Evolutionary conservation across 2,888 invertebrate species (phyloP), one percentile per base, ranked within the genome.

Genomic region (Mallateleia sp.): DNA sequence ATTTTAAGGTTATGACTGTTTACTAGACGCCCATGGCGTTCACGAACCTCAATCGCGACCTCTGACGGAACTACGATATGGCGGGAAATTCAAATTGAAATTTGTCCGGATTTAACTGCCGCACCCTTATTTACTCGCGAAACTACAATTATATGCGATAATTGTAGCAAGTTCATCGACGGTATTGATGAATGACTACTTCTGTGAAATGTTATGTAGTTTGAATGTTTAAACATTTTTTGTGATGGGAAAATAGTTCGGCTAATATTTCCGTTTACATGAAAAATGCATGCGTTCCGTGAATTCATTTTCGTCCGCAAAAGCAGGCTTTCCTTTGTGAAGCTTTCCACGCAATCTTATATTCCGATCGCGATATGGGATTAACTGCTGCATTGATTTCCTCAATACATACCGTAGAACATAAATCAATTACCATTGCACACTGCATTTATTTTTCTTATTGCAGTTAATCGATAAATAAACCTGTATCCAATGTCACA

Each of bases 321-420:
- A 56, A 62, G 60, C 47, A 62, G 22, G 34, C 66, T 66, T 56
- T 60, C 60, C 15, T 69, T 34, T 15, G 45, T 24, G 28, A 67
- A 67, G 22, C 56, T 38, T 25, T 54, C 25, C 66, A 66, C 18
- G 64, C 54, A 47, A 60, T 58, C 22, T 11, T 20, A 45, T 45
- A 83, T 77, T 67, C 62, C 25, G 62, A 77, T 77, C 62, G 56
- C 47, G 69, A 75, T 67, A 64, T 69, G 64, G 72, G 67, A 81
- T 89, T 83, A 88, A 89, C 88, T 83, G 66, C 85, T 79, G 83
- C 91, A 88, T 90, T 83, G 91, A 90, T 91, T 91, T 89, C 54
- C 34, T 32, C 64, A 66, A 60, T 77, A 64, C 77, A 77, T 77
- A 77, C 67, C 89, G 78, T 78, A 74, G 38, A 78, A 85, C 89